Evolutionary conservation across 1,140 invertebrate species (phyloP).

Genomic region (Hetaerina americana): DNA sequence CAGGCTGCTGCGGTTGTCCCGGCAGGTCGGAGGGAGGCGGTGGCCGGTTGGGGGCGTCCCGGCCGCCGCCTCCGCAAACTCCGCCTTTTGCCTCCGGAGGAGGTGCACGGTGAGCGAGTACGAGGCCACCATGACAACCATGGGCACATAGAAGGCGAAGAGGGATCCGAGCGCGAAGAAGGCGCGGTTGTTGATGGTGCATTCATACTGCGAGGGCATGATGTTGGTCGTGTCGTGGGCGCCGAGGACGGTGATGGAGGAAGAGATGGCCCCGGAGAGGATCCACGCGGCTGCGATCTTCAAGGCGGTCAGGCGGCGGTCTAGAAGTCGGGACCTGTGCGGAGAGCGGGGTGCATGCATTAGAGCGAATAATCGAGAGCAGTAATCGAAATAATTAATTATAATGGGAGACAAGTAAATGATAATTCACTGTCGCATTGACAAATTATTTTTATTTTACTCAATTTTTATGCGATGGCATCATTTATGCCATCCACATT

Average conservation of each 20-base stretch:
- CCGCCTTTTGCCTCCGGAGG: conserved; percentile 34
- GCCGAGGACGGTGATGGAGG: conserved; percentile 77
- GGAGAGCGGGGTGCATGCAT: not conserved
- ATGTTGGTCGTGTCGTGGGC: conserved; percentile 59
- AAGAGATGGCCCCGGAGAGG: conserved; percentile 71
- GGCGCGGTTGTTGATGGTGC: conserved; percentile 73
- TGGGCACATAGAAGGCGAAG: conserved; percentile 85
- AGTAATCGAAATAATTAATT: no score
- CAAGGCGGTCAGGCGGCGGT: conserved; percentile 60
- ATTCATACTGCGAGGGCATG: conserved; percentile 55
- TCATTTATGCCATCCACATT: no score
- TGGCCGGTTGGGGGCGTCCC: not conserved
- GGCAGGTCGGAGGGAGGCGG: not conserved
- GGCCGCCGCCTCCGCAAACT: conserved; percentile 4
- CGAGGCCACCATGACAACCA: conserved; percentile 81
- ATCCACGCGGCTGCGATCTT: conserved; percentile 78
- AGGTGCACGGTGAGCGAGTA: conserved; percentile 80
- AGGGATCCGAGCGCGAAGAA: conserved; percentile 82
- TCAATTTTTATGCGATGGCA: no score
- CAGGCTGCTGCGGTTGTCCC: not conserved
- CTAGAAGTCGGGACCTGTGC: not conserved
- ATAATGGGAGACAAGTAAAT: no score
- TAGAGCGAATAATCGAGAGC: no score
- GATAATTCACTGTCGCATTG: no score
- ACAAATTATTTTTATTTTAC: no score